Evolutionary conservation across 2,888 invertebrate species (phyloP).

Genomic region (Agriopis leucophaearia): DNA sequence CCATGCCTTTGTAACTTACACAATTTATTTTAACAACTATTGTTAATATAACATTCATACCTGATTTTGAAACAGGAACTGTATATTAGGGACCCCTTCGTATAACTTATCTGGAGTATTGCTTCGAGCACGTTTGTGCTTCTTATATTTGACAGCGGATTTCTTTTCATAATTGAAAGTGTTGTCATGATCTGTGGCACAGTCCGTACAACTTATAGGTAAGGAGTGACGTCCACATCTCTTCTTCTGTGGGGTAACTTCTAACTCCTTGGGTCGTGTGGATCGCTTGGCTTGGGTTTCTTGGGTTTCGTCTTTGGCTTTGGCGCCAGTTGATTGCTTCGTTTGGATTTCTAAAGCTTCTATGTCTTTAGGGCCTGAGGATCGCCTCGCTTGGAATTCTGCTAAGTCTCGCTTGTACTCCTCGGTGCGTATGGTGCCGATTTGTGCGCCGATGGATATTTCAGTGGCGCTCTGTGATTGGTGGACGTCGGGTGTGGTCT

Average conservation of each 20-base stretch:
- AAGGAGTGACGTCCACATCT: slow-evolving; percentile 78
- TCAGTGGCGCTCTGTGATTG: slow-evolving; percentile 53
- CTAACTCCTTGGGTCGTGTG: neutral
- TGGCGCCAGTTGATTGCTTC: slow-evolving; percentile 52
- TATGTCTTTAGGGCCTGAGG: slow-evolving; percentile 62
- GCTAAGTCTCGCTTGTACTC: slow-evolving; percentile 81
- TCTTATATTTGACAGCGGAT: slow-evolving; percentile 75
- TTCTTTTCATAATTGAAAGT: slow-evolving; percentile 81
- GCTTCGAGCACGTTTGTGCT: slow-evolving; percentile 68
- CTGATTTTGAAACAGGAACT: slow-evolving; percentile 83
- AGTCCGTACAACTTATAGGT: slow-evolving; percentile 77
- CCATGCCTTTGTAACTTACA: too few relatives aligned
- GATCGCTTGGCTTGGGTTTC: neutral
- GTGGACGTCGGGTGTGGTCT: slow-evolving; percentile 53
- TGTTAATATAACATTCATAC: neutral
- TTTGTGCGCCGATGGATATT: slow-evolving; percentile 46
- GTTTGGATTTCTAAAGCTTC: slow-evolving; percentile 64
- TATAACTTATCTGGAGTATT: slow-evolving; percentile 62
- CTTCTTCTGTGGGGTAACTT: slow-evolving; percentile 68
- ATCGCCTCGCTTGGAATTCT: slow-evolving; percentile 81
- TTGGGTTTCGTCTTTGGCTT: neutral
- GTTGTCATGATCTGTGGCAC: slow-evolving; percentile 70
- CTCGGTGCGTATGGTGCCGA: slow-evolving; percentile 76
- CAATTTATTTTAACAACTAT: too few relatives aligned
- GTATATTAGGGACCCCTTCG: slow-evolving; percentile 74